These are phyloP conservation scores for Esox masquinongy DNA, from an alignment of 2,797 vertebrate species.

Conservation along the genomic window DNA sequence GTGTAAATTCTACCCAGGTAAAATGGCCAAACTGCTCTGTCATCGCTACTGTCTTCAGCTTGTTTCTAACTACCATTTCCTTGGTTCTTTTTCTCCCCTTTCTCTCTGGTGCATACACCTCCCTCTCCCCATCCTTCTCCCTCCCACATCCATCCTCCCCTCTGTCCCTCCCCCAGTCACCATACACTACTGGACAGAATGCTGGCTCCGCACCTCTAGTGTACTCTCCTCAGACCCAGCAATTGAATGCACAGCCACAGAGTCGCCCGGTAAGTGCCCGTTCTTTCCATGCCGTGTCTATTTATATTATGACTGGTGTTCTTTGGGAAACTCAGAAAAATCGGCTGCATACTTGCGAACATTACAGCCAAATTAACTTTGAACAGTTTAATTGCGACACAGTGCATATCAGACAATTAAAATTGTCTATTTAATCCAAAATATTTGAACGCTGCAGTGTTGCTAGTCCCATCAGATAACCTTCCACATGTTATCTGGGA, in stretches of 20 bases:
- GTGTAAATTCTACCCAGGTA: neutral
- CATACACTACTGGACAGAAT: conserved; percentile 94
- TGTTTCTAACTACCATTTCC: neutral
- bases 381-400: no score
- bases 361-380: no score
- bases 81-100: conserved; percentile 14
- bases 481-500: no score
- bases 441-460: no score
- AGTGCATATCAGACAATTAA: no score
- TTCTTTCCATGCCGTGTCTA: neutral
- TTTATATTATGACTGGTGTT: conserved; percentile 14
- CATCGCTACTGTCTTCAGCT: neutral
- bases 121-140: conserved; percentile 5
- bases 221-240: conserved; percentile 91
- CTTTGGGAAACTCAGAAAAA: conserved; percentile 19
- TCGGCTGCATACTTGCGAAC: neutral
- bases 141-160: neutral
- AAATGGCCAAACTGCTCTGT: neutral
- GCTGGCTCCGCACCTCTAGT: conserved; percentile 88
- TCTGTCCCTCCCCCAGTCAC: conserved; percentile 75
- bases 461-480: no score
- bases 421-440: no score
- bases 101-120: neutral
- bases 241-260: conserved; percentile 94
- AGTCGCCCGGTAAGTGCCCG: conserved; percentile 89